A percentile compares a stretch with the other conserved stretches of the same genome.
phyloP scores from a whole-genome alignment of 1,140 invertebrate genomes.

The Euwallacea fornicatus region DNA sequence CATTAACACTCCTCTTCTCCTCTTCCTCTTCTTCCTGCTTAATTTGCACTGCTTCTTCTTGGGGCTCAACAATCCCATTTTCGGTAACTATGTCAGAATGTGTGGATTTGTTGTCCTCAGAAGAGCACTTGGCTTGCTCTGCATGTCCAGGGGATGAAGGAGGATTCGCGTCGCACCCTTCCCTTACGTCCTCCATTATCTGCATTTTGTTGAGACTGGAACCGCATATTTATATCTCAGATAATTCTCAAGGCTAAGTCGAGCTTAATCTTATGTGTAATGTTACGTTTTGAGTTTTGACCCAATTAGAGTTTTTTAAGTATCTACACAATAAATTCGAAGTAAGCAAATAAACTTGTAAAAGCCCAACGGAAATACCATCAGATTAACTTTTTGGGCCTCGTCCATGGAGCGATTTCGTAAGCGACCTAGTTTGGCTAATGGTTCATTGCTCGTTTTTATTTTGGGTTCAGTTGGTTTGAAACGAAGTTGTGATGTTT shows the following conservation, averaged over 20 bases:
- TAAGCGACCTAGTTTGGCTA: slow-evolving; percentile 15
- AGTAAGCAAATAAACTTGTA: slow-evolving; percentile 20
- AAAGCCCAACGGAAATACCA: slow-evolving; percentile 12
- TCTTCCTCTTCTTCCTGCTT: slow-evolving; percentile 31
- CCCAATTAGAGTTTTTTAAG: slow-evolving; percentile 11
- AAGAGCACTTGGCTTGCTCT: slow-evolving; percentile 40
- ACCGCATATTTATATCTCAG: slow-evolving; percentile 24
- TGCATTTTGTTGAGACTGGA: slow-evolving; percentile 55
- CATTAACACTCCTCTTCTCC: slow-evolving; percentile 23
- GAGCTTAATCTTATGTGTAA: not conserved
- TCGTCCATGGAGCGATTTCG: slow-evolving; percentile 11
- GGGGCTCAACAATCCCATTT: slow-evolving; percentile 25
- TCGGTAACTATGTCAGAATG: not conserved
- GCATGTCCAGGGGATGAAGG: slow-evolving; percentile 53
- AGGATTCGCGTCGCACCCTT: slow-evolving; percentile 49
- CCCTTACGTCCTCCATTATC: slow-evolving; percentile 53
- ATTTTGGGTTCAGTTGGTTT: slow-evolving; percentile 1
- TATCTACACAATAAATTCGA: not conserved
- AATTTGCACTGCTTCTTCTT: slow-evolving; percentile 25
- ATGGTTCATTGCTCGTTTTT: slow-evolving; percentile 19
- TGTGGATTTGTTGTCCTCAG: too few species aligned
- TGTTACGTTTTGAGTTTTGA: slow-evolving; percentile 5
- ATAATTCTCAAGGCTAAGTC: not conserved
- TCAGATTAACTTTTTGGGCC: slow-evolving; percentile 1
- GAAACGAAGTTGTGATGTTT: too few species aligned